Evolutionary conservation across 2,888 invertebrate species (phyloP).

Genomic region (Argyra leucocephala): DNA sequence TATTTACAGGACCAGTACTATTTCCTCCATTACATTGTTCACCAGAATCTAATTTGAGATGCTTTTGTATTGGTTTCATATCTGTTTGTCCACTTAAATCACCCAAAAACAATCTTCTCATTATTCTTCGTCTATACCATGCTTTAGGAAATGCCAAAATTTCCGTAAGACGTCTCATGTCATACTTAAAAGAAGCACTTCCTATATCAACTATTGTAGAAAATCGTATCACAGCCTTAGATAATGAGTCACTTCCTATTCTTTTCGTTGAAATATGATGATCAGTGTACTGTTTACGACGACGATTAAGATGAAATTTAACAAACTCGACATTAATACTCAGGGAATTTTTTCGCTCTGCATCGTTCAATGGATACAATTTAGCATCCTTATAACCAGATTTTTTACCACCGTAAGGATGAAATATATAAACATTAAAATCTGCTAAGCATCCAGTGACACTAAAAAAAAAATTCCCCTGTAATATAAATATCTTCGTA

Average conservation of each 20-base stretch:
- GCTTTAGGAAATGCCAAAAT: slow-evolving; percentile 97
- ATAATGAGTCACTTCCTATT: slow-evolving; percentile 51
- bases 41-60: slow-evolving; percentile 22
- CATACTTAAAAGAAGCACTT: slow-evolving; percentile 94
- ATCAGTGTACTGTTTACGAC: slow-evolving; percentile 77
- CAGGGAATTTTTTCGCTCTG: slow-evolving; percentile 87
- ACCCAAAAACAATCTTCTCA: slow-evolving; percentile 83
- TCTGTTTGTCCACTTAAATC: slow-evolving; percentile 63
- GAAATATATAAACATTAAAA: slow-evolving; percentile 96
- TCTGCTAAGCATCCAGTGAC: slow-evolving; percentile 94
- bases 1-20: not conserved
- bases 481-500: not conserved
- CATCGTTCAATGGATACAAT: slow-evolving; percentile 78
- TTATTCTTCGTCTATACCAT: slow-evolving; percentile 93
- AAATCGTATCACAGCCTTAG: slow-evolving; percentile 81
- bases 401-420: slow-evolving; percentile 91
- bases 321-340: slow-evolving; percentile 96
- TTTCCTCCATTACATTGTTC: slow-evolving; percentile 27
- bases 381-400: slow-evolving; percentile 68
- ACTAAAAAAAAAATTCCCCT: slow-evolving; percentile 48
- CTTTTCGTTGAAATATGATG: slow-evolving; percentile 35
- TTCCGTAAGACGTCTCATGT: slow-evolving; percentile 93
- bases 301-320: slow-evolving; percentile 86
- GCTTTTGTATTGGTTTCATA: slow-evolving; percentile 13
- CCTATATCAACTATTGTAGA: slow-evolving; percentile 93